These are phyloP conservation scores for Mesocricetus auratus DNA, from an alignment of 2,113 vertebrate species.

Conservation along the genomic window DNA sequence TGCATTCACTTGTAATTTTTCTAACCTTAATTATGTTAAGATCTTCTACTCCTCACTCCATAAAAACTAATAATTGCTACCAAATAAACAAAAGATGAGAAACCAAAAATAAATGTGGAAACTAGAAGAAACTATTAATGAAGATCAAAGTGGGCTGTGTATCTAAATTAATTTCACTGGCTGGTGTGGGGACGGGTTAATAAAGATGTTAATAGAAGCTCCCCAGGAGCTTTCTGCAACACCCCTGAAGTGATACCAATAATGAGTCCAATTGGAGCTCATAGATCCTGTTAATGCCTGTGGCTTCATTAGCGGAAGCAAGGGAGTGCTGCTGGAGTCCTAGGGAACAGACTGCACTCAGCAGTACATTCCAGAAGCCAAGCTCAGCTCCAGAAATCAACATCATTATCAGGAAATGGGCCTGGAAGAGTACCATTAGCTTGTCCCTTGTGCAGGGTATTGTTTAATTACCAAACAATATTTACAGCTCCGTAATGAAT, in stretches of 20 bases:
- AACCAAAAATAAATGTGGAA: constrained; percentile 81
- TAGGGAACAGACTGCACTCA: not conserved
- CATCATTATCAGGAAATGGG: not conserved
- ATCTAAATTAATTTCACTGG: constrained; percentile 77
- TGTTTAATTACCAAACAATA: not conserved
- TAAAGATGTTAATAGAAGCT: constrained; percentile 80
- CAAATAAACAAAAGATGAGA: constrained; percentile 82
- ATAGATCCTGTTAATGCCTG: not conserved
- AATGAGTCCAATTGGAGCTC: constrained; percentile 37
- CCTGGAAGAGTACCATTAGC: not conserved
- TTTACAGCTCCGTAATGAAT: not conserved
- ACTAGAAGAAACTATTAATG: constrained; percentile 79
- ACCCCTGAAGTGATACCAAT: constrained; percentile 23
- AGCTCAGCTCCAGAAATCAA: constrained; percentile 42
- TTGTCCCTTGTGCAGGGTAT: not conserved
- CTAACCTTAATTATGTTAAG: constrained; percentile 66
- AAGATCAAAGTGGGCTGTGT: constrained; percentile 79
- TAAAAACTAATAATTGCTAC: constrained; percentile 77
- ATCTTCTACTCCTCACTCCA: constrained; percentile 49
- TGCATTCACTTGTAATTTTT: constrained; percentile 67
- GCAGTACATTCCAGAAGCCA: constrained; percentile 27
- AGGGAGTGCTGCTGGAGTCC: constrained; percentile 35
- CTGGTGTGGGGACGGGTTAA: constrained; percentile 65
- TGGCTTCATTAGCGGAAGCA: constrained; percentile 48
- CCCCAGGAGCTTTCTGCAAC: constrained; percentile 60